These are phyloP conservation scores for Botia kubotai DNA, from an alignment of 2,797 vertebrate species.

Conservation along the genomic window DNA sequence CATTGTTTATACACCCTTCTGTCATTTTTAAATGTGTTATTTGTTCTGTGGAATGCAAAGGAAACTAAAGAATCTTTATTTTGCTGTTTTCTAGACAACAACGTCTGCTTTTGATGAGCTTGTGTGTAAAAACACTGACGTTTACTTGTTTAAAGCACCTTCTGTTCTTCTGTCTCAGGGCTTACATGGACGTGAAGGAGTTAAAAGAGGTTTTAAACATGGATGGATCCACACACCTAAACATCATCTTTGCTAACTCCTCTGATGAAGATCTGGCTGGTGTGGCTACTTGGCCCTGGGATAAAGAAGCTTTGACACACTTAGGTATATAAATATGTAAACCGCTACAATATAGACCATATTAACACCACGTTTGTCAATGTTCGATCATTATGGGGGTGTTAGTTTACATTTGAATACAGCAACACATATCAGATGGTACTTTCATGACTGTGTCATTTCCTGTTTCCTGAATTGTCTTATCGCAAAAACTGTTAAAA, in stretches of 20 bases:
- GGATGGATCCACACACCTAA: slow-evolving; percentile 95
- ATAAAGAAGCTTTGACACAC: slow-evolving; percentile 96
- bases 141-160: background rate
- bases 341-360: background rate
- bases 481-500: too few relatives aligned
- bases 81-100: too few relatives aligned
- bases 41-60: too few relatives aligned
- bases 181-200: slow-evolving; percentile 96
- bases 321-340: slow-evolving; percentile 80
- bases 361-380: background rate
- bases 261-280: slow-evolving; percentile 97
- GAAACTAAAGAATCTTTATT: too few relatives aligned
- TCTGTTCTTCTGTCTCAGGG: slow-evolving; percentile 73
- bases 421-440: too few relatives aligned
- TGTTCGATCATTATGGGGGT: too few relatives aligned
- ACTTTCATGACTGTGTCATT: too few relatives aligned
- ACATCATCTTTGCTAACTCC: slow-evolving; percentile 98
- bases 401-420: background rate
- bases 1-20: too few relatives aligned
- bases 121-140: too few relatives aligned
- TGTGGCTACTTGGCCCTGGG: slow-evolving; percentile 98
- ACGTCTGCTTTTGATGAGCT: too few relatives aligned
- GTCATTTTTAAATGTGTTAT: too few relatives aligned
- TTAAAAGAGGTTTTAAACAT: slow-evolving; percentile 91
- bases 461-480: too few relatives aligned